Base-by-base conservation (phyloP, 1,140 invertebrate species). In the Lanistes nyassanus region DNA sequence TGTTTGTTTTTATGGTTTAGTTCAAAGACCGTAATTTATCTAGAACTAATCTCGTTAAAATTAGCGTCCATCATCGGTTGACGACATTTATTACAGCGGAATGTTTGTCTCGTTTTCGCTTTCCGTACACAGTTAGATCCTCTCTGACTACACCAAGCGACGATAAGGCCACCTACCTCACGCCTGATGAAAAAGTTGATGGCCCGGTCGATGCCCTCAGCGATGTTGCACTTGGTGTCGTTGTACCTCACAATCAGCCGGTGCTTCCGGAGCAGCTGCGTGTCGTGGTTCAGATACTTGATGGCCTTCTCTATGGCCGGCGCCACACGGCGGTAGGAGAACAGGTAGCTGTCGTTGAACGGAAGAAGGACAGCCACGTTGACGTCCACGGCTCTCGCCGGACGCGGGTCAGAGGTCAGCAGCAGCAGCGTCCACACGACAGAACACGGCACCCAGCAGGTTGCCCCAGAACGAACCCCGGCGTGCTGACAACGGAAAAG, bases 221-320 rank as follows among this genome's bases (percentile, higher is more conserved):
- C 79, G 23, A 79, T 82, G 29, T 76, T 55, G 56, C 84, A 85
- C 13, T 78, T 72, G 0, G 82, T 75, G 70, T 85, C 81, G 0
- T 70, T 79, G 36, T 79, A 82, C 23, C 67, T 65, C 0, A 84
- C 78, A 2, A 53, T 53, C n/a, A 84, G 79, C 0, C 70, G 79
- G 13, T 81, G 47, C 51, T 78, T 76, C 0, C 65, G 51, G 3
- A 66, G 53, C n/a, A 70, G 29, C 2, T 36, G 60, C 11, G 72
- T 91, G 16, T 94, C 91, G 21, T 91, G 90, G 55, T 85, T 78
- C 26, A 87, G 51, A 58, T 84, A 84, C 21, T 89, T 87, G n/a
- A 95, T 92, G 3, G 94, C 95, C 86, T 95, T 89, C 60, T 93
- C 89, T 7, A 96, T 91, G 13, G 94, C 93, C 0, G 95, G 94